Percentiles rank a stretch among this genome's conserved stretches.
Conservation (phyloP, 2,113 vertebrate species). For the Burhinus bistriatus region DNA sequence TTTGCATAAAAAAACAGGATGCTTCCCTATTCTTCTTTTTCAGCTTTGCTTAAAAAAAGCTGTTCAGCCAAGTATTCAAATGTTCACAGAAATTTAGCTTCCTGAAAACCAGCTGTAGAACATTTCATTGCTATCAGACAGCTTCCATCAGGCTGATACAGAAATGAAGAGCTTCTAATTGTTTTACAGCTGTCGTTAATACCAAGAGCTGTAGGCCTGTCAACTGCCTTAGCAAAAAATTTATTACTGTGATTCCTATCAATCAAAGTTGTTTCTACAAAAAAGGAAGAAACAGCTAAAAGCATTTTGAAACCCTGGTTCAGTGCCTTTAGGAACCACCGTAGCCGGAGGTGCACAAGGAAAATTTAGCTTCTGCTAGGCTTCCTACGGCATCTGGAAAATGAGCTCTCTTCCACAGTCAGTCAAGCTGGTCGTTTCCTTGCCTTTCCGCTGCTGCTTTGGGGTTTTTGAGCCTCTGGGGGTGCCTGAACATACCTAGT, state of each 20-base stretch:
- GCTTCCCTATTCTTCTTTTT: slow-evolving; percentile 11
- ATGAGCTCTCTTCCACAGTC: accelerated
- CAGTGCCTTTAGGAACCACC: neutral
- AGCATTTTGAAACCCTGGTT: neutral
- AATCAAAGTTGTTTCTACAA: neutral
- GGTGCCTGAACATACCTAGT: neutral
- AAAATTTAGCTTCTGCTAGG: neutral
- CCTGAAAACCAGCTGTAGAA: slow-evolving; percentile 12
- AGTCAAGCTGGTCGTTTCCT: neutral
- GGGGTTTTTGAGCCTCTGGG: neutral
- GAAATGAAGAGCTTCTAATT: neutral
- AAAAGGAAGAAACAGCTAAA: neutral
- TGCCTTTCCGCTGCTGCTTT: neutral
- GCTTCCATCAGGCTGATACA: neutral
- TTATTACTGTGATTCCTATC: neutral
- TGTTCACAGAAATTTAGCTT: neutral
- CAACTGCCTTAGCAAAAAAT: neutral
- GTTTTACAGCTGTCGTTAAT: neutral
- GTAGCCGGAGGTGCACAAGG: neutral
- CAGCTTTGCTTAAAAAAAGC: slow-evolving; percentile 1
- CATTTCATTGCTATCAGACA: neutral
- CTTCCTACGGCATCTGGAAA: neutral
- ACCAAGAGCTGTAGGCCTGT: neutral
- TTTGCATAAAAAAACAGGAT: neutral
- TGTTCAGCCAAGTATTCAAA: neutral